These are phyloP conservation scores for Melanotaenia trifasciata DNA, from an alignment of 2,797 vertebrate species.

Conservation along the genomic window DNA sequence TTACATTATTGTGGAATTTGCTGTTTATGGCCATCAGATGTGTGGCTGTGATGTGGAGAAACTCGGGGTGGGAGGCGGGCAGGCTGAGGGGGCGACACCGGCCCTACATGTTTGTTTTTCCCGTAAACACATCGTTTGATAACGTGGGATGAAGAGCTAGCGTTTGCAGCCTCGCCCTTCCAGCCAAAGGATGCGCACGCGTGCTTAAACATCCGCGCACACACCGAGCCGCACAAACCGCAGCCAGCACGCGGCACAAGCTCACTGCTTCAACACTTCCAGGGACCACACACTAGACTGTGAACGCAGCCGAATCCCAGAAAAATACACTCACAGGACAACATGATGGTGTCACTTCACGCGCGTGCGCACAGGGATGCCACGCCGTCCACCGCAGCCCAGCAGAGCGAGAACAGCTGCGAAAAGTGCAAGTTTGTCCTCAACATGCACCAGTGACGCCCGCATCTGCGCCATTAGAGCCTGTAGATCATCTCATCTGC, in stretches of 20 bases:
- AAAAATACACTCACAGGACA: too few relatives aligned
- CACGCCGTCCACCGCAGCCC: too few relatives aligned
- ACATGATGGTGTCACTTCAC: not conserved
- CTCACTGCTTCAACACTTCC: not conserved
- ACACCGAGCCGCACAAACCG: slow-evolving; percentile 59
- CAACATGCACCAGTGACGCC: not conserved
- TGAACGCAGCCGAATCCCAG: not conserved
- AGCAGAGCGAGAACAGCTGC: not conserved
- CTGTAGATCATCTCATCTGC: too few relatives aligned
- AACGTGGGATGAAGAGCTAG: slow-evolving; percentile 71
- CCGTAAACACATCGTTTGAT: slow-evolving; percentile 79
- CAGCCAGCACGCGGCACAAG: not conserved
- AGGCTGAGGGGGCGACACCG: too few relatives aligned
- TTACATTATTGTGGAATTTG: slow-evolving; percentile 60
- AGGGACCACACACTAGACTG: not conserved
- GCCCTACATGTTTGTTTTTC: slow-evolving; percentile 57
- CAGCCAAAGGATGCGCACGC: slow-evolving; percentile 44
- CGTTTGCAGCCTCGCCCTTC: slow-evolving; percentile 65
- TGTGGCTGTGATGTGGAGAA: slow-evolving; percentile 18
- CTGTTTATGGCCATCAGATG: slow-evolving; percentile 70
- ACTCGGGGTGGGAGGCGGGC: too few relatives aligned
- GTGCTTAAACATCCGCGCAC: slow-evolving; percentile 36
- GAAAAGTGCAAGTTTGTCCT: not conserved
- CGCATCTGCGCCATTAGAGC: not conserved
- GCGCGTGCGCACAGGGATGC: not conserved